Conservation (phyloP, 2,113 vertebrate species). For the Eptesicus fuscus region DNA sequence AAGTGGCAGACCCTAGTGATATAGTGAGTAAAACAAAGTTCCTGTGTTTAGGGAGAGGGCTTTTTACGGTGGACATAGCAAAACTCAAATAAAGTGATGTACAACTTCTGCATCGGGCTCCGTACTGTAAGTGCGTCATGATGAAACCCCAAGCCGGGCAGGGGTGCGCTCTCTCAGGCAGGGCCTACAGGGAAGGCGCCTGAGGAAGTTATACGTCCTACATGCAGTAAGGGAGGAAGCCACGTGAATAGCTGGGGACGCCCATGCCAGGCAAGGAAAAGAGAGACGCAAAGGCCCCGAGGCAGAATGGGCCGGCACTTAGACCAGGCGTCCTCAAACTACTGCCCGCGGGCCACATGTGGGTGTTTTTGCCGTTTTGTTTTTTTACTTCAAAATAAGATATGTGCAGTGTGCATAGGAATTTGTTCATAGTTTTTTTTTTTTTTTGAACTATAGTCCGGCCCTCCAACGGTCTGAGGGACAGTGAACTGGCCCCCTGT, state of each 20-base stretch:
- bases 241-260: background rate
- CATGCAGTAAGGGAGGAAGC: background rate
- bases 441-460: too few relatives aligned
- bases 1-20: background rate
- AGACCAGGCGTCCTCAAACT: too few relatives aligned
- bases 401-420: too few relatives aligned
- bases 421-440: too few relatives aligned
- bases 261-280: background rate
- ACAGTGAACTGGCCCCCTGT: too few relatives aligned
- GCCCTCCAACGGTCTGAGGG: too few relatives aligned
- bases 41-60: background rate
- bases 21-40: background rate
- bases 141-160: background rate
- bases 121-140: fast-evolving
- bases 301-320: background rate
- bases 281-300: background rate
- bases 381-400: too few relatives aligned
- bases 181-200: background rate
- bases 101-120: too few relatives aligned
- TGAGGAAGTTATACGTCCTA: background rate
- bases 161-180: background rate
- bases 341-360: too few relatives aligned
- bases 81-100: background rate
- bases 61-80: background rate
- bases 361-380: too few relatives aligned